Base-by-base conservation (phyloP, 2,888 invertebrate species). In the Drosophila lutescens region DNA sequence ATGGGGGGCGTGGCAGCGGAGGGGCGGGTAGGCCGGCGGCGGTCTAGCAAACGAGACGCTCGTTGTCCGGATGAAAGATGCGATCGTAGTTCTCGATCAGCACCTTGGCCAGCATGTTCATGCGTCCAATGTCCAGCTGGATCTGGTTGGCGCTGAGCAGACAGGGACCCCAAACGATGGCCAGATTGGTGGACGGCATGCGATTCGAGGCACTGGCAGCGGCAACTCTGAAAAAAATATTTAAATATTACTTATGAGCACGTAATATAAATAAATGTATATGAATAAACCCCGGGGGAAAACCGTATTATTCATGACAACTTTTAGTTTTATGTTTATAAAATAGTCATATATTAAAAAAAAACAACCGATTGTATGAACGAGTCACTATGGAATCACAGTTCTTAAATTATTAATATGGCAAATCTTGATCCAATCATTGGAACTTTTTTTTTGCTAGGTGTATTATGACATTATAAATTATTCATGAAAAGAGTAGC, bases 111-210 rank as follows among this genome's bases (percentile, higher is more conserved):
- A 92, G 67, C 59, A 91, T 91, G 72, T 92, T 92, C 89, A 91
- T 91, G 46, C 92, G 90, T 0, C 89, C 91, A 56, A 92, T 91
- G 57, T 92, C 91, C 57, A 91, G 89, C 41, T 86, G 85, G 23
- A 89, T 89, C 36, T 90, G 90, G 50, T 91, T 91, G 32, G 88
- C 88, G 7, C 91, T 89, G 58, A 92, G 77, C 49, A 92, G 77
- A 43, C 92, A 92, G 5, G 92, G 92, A 8, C 92, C 92, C 92
- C 92, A 92, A 17, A 92, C 92, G 54, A 92, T 92, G 43, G 92
- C 92, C 78, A 92, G 63, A 78, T 92, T 92, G n/a, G 91, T 91
- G 60, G 92, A 91, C 51, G 91, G 91, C 92, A 92, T 92, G 15
- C 92, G 90, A 84, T 92, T 92, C 53, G 89, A 89, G 17, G 76